phyloP scores from a whole-genome alignment of 2,888 invertebrate species.

The Priocnemis perturbator region DNA sequence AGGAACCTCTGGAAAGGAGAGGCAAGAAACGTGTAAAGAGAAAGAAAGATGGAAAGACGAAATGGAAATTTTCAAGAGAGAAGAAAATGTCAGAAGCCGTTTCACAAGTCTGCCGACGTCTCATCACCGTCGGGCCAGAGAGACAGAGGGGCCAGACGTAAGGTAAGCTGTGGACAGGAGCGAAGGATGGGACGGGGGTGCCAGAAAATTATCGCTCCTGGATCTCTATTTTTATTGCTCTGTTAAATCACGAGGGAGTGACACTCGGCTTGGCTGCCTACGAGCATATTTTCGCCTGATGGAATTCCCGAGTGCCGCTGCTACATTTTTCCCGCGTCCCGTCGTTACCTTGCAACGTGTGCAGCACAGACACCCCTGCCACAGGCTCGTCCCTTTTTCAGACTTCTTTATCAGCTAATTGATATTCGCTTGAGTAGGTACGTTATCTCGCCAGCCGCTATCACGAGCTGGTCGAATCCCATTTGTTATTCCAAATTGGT shows the following conservation, averaged over 20 bases:
- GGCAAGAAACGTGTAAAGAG: not conserved
- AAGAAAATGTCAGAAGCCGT: slow-evolving; percentile 25
- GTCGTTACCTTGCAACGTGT: too few relatives aligned
- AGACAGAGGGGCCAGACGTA: not conserved
- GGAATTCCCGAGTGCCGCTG: not conserved
- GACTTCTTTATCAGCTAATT: too few relatives aligned
- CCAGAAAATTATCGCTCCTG: slow-evolving; percentile 9
- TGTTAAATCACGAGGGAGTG: not conserved
- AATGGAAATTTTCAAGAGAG: slow-evolving; percentile 3
- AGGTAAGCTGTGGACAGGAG: not conserved
- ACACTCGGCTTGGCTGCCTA: not conserved
- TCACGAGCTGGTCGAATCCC: too few relatives aligned
- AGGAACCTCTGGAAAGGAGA: not conserved
- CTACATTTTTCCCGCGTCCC: not conserved
- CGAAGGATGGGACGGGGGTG: not conserved
- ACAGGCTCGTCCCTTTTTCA: too few relatives aligned
- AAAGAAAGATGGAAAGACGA: slow-evolving; percentile 8
- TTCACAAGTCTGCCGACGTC: slow-evolving; percentile 47
- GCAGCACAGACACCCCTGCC: too few relatives aligned
- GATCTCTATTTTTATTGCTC: slow-evolving; percentile 4
- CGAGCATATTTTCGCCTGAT: slow-evolving; percentile 8
- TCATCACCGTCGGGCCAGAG: slow-evolving; percentile 36
- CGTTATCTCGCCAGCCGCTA: too few relatives aligned
- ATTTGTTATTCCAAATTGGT: too few relatives aligned
- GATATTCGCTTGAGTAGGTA: too few relatives aligned